Conservation (phyloP, 1,140 invertebrate genomes). For the Bicyclus anynana region DNA sequence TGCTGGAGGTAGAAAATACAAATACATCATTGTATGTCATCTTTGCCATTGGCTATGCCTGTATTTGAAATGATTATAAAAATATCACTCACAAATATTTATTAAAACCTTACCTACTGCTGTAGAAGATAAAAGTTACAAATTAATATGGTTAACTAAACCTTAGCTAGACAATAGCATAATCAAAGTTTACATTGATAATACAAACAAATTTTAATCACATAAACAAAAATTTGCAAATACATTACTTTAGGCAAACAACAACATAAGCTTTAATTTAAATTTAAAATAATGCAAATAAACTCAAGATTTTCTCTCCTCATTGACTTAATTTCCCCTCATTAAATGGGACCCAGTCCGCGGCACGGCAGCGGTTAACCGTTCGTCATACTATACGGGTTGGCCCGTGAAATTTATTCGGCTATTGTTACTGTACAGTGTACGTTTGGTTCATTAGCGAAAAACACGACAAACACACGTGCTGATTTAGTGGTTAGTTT, state of each 20-base stretch:
- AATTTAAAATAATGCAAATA: neutral
- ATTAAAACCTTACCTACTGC: no score
- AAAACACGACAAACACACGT: neutral
- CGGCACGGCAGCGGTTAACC: slow-evolving; percentile 38
- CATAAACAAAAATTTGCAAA: neutral
- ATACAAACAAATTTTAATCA: no score
- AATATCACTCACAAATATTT: no score
- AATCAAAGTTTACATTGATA: no score
- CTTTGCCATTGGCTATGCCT: no score
- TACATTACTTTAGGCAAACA: neutral
- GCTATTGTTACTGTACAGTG: neutral
- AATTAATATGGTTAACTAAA: no score
- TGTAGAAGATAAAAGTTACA: no score
- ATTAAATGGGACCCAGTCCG: slow-evolving; percentile 35
- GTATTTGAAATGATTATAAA: no score
- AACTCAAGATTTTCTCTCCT: slow-evolving; percentile 16
- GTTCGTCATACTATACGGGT: slow-evolving; percentile 37
- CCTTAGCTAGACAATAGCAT: no score
- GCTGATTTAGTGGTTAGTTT: no score
- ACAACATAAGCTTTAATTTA: neutral
- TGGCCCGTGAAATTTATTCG: slow-evolving; percentile 1
- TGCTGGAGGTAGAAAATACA: no score
- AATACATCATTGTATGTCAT: no score
- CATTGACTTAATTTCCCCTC: slow-evolving; percentile 22
- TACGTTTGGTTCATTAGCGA: neutral